Evolutionary conservation across 2,888 invertebrate species (phyloP).

Genomic region (Lochmaea capreae): DNA sequence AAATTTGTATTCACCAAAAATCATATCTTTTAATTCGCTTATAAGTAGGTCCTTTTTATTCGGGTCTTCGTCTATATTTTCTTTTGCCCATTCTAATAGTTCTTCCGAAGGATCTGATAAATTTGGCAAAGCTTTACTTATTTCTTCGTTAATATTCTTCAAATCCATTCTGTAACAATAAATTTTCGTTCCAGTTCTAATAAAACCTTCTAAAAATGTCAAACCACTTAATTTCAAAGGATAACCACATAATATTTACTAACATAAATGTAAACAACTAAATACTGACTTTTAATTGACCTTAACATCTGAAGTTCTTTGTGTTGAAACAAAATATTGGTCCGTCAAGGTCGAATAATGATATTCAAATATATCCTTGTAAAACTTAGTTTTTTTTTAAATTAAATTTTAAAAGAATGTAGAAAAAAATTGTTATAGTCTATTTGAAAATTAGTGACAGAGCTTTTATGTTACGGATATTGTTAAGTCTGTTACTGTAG

Average conservation of each 20-base stretch:
- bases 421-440: too few species aligned
- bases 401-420: too few species aligned
- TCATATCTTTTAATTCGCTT: slow-evolving; percentile 76
- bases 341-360: not conserved
- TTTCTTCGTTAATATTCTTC: not conserved
- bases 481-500: too few species aligned
- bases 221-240: not conserved
- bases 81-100: slow-evolving; percentile 51
- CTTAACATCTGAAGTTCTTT: not conserved
- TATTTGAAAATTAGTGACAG: too few species aligned
- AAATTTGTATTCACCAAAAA: slow-evolving; percentile 69
- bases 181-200: not conserved
- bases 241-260: not conserved
- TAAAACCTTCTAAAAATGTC: too few species aligned
- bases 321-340: not conserved
- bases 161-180: not conserved
- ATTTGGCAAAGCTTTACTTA: slow-evolving; percentile 65
- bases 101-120: slow-evolving; percentile 70
- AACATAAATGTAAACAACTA: not conserved
- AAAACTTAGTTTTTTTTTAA: too few species aligned
- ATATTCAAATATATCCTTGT: too few species aligned
- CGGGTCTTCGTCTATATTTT: slow-evolving; percentile 50
- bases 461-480: too few species aligned
- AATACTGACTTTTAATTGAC: not conserved
- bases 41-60: slow-evolving; percentile 46